Percentiles rank a stretch among this genome's conserved stretches.
phyloP scores from a whole-genome alignment of 2,797 vertebrate species.

The Neoniphon sammara region DNA sequence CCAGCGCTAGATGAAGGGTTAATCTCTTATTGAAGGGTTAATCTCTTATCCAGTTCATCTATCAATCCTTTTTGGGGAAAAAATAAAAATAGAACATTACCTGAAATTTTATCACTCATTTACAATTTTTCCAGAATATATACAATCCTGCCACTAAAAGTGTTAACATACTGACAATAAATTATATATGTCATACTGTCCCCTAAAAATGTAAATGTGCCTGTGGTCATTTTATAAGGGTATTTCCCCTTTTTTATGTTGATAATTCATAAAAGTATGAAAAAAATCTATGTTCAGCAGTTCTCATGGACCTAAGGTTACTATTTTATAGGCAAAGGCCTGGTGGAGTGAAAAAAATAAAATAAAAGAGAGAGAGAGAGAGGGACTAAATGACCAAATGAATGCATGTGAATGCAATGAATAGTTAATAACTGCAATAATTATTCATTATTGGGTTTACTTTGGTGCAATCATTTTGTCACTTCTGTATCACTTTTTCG shows the following conservation, averaged over 20 bases:
- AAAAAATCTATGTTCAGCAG: not conserved
- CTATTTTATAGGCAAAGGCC: not conserved
- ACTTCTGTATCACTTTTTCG: conserved; percentile 39
- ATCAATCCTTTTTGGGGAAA: not conserved
- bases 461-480: conserved; percentile 22
- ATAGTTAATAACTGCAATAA: conserved; percentile 12
- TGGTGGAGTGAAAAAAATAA: too few relatives aligned
- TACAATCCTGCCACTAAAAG: not conserved
- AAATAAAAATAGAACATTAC: not conserved
- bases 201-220: not conserved
- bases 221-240: too few relatives aligned
- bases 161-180: conserved; percentile 16
- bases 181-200: not conserved
- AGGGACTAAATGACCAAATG: too few relatives aligned
- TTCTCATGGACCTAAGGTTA: not conserved
- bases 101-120: too few relatives aligned
- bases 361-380: too few relatives aligned
- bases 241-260: too few relatives aligned
- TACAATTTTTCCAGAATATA: not conserved
- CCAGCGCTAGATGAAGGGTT: conserved; percentile 13
- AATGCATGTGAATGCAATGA: too few relatives aligned
- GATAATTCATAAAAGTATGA: too few relatives aligned
- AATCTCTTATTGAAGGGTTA: conserved; percentile 21
- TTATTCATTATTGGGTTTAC: conserved; percentile 32
- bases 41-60: not conserved